Evolutionary conservation across 2,888 invertebrate species (phyloP).

Genomic region (Odiellus spinosus): DNA sequence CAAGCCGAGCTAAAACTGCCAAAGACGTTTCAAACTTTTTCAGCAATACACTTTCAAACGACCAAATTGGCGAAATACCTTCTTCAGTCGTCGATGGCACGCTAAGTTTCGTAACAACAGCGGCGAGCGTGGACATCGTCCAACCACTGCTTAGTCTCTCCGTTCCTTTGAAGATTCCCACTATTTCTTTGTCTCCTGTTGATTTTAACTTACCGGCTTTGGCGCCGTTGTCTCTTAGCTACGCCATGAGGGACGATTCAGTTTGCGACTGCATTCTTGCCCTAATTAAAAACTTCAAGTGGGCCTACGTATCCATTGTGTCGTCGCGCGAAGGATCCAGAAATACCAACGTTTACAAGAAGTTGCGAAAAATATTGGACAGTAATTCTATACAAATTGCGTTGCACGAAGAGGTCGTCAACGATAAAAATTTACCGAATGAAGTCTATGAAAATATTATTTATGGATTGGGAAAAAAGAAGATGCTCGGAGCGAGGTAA

Average conservation of each 20-base stretch:
- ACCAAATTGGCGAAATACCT: not conserved
- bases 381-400: not conserved
- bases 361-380: not conserved
- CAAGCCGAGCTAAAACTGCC: constrained; percentile 19
- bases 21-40: constrained; percentile 19
- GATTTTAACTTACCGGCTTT: constrained; percentile 7
- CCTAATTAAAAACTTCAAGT: constrained; percentile 27
- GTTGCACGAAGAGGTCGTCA: not conserved
- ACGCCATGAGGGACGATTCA: constrained; percentile 21
- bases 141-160: constrained; percentile 18
- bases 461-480: constrained; percentile 11
- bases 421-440: too few species aligned
- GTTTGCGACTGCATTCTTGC: constrained; percentile 26
- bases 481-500: constrained; percentile 12
- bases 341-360: constrained; percentile 10
- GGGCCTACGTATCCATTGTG: constrained; percentile 31
- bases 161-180: constrained; percentile 16
- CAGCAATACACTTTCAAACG: constrained; percentile 12
- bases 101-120: constrained; percentile 10
- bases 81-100: constrained; percentile 10
- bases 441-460: too few species aligned
- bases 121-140: constrained; percentile 11
- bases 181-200: not conserved
- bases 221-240: constrained; percentile 22
- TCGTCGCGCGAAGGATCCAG: constrained; percentile 24